Percentiles rank a stretch among this genome's conserved stretches.
phyloP scores from a whole-genome alignment of 2,113 vertebrate species.

The Antigone vipio region DNA sequence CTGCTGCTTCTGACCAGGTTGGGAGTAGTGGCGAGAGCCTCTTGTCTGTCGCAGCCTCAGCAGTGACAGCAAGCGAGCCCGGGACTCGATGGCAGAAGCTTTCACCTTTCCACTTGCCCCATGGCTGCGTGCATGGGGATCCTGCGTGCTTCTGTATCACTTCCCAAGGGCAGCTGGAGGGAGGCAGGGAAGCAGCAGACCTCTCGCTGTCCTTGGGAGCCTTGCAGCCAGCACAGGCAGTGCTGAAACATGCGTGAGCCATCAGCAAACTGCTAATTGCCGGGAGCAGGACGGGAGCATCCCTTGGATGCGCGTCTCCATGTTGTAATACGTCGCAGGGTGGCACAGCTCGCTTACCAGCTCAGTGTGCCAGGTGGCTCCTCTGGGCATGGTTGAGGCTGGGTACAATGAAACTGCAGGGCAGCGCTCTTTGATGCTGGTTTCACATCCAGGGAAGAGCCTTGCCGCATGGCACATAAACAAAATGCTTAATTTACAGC shows the following conservation, averaged over 20 bases:
- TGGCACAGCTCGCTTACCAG: background rate
- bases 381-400: background rate
- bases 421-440: background rate
- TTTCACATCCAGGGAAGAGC: background rate
- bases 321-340: rapidly evolving
- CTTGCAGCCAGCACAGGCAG: background rate
- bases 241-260: background rate
- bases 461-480: background rate
- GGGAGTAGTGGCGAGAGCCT: background rate
- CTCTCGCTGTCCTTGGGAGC: background rate
- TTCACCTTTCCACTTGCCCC: background rate
- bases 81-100: background rate
- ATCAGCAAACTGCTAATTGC: background rate
- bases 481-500: constrained; percentile 33
- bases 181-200: background rate
- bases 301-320: background rate
- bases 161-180: background rate
- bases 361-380: background rate
- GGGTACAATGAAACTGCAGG: background rate
- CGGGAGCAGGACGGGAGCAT: background rate
- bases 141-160: rapidly evolving
- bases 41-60: background rate
- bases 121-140: rapidly evolving
- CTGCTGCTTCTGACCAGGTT: background rate
- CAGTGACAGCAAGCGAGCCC: background rate